Percentiles rank a stretch among this genome's conserved stretches.
These are phyloP conservation scores for Yponomeuta sedellus DNA, from an alignment of 2,888 invertebrate species.

Conservation along the genomic window DNA sequence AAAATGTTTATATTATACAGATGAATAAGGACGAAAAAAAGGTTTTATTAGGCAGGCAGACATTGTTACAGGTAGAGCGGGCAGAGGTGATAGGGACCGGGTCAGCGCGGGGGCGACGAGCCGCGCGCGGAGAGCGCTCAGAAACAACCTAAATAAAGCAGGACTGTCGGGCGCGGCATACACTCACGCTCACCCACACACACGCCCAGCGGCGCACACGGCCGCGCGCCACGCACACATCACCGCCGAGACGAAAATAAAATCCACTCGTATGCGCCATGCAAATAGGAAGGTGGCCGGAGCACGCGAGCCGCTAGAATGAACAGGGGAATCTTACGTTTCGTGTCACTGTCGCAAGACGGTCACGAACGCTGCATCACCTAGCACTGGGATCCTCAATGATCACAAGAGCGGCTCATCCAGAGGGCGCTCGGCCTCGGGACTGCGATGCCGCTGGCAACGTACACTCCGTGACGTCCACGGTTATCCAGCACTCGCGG, in stretches of 20 bases:
- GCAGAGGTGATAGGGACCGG: conserved; percentile 9
- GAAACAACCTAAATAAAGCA: conserved; percentile 45
- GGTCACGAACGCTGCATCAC: conserved; percentile 74
- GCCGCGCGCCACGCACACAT: conserved; percentile 52
- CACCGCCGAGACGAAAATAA: conserved; percentile 71
- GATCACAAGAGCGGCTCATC: conserved; percentile 52
- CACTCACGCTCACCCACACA: conserved; percentile 40
- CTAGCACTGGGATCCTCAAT: conserved; percentile 61
- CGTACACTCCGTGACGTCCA: conserved; percentile 60
- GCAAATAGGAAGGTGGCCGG: conserved; percentile 67
- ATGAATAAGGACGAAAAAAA: conserved; percentile 7
- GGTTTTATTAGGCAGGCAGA: conserved; percentile 9
- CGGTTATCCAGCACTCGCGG: conserved; percentile 51
- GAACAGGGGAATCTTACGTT: conserved; percentile 73
- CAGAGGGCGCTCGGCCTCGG: conserved; percentile 33
- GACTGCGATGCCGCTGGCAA: conserved; percentile 64
- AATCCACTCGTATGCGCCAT: conserved; percentile 74
- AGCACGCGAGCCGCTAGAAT: conserved; percentile 54
- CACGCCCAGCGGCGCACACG: conserved; percentile 35
- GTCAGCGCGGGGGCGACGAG: conserved; percentile 13
- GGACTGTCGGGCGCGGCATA: conserved; percentile 58
- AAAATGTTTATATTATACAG: conserved; percentile 11
- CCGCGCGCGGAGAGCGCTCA: conserved; percentile 22
- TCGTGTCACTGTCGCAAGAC: conserved; percentile 72
- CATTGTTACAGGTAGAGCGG: conserved; percentile 18